A percentile compares a stretch with the other conserved stretches of the same genome.
Evolutionary conservation across 2,797 vertebrate species (phyloP).

Genomic region (Myioborus melanocephalus): DNA sequence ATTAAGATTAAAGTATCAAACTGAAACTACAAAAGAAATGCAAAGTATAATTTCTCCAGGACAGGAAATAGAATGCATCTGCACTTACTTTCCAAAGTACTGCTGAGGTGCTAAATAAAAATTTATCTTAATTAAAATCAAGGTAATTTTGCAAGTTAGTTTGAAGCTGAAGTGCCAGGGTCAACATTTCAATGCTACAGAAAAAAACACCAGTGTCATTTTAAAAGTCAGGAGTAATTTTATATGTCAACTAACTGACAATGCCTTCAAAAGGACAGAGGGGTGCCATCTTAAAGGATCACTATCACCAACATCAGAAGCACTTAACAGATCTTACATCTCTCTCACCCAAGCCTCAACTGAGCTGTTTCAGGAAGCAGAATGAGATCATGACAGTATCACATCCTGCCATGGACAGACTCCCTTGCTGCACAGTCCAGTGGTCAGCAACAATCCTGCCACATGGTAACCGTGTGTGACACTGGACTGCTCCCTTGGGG

Average conservation of each 20-base stretch:
- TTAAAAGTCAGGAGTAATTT: slow-evolving; percentile 1
- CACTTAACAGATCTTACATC: not conserved
- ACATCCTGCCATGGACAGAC: not conserved
- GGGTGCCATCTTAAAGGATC: not conserved
- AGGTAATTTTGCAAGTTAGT: slow-evolving; percentile 14
- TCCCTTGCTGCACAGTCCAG: not conserved
- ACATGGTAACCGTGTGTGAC: rapidly evolving
- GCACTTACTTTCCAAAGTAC: not conserved
- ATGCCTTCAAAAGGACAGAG: not conserved
- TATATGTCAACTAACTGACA: not conserved
- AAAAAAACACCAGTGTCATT: not conserved
- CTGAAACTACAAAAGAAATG: slow-evolving; percentile 26
- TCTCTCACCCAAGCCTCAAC: not conserved
- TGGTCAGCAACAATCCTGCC: not conserved
- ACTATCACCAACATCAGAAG: not conserved
- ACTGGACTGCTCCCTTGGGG: not conserved
- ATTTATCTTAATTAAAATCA: slow-evolving; percentile 64
- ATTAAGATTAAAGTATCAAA: slow-evolving; percentile 22
- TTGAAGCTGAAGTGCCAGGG: not conserved
- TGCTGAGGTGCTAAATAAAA: not conserved
- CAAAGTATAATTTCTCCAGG: slow-evolving; percentile 11
- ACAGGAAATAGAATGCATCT: not conserved
- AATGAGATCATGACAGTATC: not conserved
- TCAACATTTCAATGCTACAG: slow-evolving; percentile 1
- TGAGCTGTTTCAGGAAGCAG: not conserved